These are phyloP conservation scores for Erythrolamprus reginae DNA, from an alignment of 2,113 vertebrate species.

Conservation along the genomic window DNA sequence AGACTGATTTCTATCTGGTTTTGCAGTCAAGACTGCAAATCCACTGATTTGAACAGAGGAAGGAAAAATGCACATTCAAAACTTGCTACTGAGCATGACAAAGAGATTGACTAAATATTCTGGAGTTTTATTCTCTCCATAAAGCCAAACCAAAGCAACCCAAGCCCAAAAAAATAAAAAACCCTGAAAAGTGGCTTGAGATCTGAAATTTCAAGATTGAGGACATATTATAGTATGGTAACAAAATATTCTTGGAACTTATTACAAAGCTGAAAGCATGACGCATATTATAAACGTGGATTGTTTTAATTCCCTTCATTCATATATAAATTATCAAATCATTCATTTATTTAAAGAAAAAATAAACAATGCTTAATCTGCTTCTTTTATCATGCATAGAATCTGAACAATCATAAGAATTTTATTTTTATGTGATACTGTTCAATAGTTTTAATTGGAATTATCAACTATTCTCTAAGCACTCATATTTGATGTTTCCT, in stretches of 20 bases:
- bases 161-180: neutral
- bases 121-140: neutral
- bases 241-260: neutral
- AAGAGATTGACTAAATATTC: neutral
- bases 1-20: neutral
- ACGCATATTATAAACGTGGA: neutral
- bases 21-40: neutral
- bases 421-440: neutral
- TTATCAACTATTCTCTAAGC: neutral
- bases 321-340: neutral
- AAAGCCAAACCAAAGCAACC: neutral
- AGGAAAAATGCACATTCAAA: neutral
- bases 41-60: neutral
- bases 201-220: neutral
- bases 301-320: neutral
- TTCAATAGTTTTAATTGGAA: neutral
- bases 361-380: neutral
- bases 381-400: neutral
- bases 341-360: neutral
- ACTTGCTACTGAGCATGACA: neutral
- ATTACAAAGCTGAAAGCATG: neutral
- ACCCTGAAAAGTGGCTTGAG: neutral
- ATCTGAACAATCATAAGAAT: neutral
- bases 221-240: neutral
- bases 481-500: neutral